phyloP scores from a whole-genome alignment of 2,113 vertebrate species.

The Atherinomorus stipes region DNA sequence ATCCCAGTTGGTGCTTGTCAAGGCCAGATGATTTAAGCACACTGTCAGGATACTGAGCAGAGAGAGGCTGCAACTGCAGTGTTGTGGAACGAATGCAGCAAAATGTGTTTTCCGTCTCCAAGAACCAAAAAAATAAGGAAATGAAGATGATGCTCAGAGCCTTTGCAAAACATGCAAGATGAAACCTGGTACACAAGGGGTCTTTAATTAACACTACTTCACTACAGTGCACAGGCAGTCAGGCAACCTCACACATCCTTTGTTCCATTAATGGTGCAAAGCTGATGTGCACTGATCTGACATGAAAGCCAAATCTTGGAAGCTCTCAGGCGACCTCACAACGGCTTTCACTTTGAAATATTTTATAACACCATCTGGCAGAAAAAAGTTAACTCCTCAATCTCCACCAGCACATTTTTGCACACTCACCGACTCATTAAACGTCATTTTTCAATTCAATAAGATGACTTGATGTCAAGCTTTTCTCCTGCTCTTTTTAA shows the following conservation, averaged over 20 bases:
- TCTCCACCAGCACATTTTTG: not conserved
- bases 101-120: constrained; percentile 62
- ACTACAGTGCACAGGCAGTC: constrained; percentile 1
- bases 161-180: constrained; percentile 49
- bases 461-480: constrained; percentile 21
- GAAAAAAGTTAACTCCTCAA: constrained; percentile 18
- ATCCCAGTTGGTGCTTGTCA: constrained; percentile 62
- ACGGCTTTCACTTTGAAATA: constrained; percentile 20
- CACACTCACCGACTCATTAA: constrained; percentile 12
- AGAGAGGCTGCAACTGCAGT: constrained; percentile 38
- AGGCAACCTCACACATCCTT: constrained; percentile 8
- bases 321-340: constrained; percentile 18
- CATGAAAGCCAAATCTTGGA: constrained; percentile 40
- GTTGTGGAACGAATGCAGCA: constrained; percentile 62
- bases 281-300: constrained; percentile 43
- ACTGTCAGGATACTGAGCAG: constrained; percentile 60
- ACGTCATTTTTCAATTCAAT: constrained; percentile 14
- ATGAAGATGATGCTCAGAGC: constrained; percentile 25
- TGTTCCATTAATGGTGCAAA: constrained; percentile 37
- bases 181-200: constrained; percentile 42
- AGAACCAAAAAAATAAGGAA: constrained; percentile 32
- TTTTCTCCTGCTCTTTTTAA: constrained; percentile 10
- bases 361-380: constrained; percentile 30
- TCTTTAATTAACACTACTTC: constrained; percentile 60
- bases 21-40: constrained; percentile 61